phyloP scores from a whole-genome alignment of 2,113 vertebrate genomes.

The Vulpes lagopus region DNA sequence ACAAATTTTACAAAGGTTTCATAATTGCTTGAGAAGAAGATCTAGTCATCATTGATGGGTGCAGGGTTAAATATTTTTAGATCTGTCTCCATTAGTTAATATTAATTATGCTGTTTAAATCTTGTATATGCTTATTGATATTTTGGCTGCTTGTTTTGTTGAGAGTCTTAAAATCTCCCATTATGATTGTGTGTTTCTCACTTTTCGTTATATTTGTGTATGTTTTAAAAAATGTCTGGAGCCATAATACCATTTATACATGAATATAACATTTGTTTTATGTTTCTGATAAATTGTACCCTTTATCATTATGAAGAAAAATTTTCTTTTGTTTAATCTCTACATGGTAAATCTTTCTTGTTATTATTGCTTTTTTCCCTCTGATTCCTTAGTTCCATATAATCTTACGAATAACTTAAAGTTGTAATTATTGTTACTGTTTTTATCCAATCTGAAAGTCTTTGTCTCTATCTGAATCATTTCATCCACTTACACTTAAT shows the following conservation, averaged over 20 bases:
- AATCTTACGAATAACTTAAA: not conserved
- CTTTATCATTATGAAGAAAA: not conserved
- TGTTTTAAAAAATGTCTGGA: not conserved
- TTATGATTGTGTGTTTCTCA: not conserved
- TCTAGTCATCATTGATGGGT: not conserved
- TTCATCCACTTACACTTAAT: not conserved
- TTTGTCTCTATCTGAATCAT: not conserved
- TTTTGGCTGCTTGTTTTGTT: conserved; percentile 1
- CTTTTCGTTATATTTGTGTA: not conserved
- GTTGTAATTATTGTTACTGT: not conserved
- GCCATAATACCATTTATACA: not conserved
- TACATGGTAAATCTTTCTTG: not conserved
- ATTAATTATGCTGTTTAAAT: not conserved
- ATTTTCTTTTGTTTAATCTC: not conserved
- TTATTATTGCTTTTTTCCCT: not conserved
- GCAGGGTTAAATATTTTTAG: not conserved
- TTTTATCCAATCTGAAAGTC: not conserved
- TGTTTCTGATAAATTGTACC: not conserved
- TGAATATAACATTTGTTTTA: not conserved
- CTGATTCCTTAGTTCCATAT: not conserved
- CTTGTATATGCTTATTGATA: not conserved
- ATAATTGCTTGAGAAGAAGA: not conserved
- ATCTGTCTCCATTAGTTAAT: not conserved
- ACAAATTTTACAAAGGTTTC: not conserved
- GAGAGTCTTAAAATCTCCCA: not conserved